phyloP scores from a whole-genome alignment of 2,888 invertebrate genomes.

The Macroteleia sp. region DNA sequence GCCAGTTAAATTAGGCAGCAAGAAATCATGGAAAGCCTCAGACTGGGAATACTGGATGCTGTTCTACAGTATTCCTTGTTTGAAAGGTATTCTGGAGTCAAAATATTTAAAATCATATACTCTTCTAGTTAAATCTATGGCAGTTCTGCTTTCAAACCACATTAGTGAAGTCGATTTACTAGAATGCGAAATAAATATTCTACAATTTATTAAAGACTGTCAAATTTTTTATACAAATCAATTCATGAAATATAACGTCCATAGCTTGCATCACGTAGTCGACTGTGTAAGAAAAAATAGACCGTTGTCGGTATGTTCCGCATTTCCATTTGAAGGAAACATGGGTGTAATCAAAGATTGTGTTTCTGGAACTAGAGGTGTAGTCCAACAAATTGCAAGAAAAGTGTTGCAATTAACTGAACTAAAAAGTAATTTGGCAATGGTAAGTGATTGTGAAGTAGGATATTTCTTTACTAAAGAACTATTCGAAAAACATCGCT shows the following conservation, averaged over 20 bases:
- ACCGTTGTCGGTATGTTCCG: constrained; percentile 58
- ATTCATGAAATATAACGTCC: constrained; percentile 60
- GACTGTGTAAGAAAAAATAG: constrained; percentile 49
- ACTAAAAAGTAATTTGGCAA: neutral
- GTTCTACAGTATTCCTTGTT: constrained; percentile 3
- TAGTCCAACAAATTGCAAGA: constrained; percentile 30
- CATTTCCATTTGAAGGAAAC: constrained; percentile 53
- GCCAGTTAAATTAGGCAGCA: too few species aligned
- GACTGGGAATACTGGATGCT: constrained; percentile 6
- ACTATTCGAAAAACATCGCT: too few species aligned
- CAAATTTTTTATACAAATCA: constrained; percentile 38
- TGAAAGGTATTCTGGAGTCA: constrained; percentile 3
- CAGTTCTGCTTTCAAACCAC: constrained; percentile 11
- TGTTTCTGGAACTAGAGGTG: constrained; percentile 21
- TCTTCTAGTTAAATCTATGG: constrained; percentile 26
- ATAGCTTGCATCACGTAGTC: constrained; percentile 36
- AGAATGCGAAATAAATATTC: constrained; percentile 43
- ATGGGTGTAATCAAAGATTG: constrained; percentile 25
- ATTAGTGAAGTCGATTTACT: constrained; percentile 49
- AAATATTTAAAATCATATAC: constrained; percentile 3
- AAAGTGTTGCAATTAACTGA: neutral
- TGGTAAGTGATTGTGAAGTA: too few species aligned
- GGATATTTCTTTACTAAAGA: too few species aligned
- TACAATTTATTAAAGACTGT: constrained; percentile 48
- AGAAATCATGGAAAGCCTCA: constrained; percentile 14